These are phyloP conservation scores for Pollicipes pollicipes DNA, from an alignment of 1,140 invertebrate species.

Conservation along the genomic window DNA sequence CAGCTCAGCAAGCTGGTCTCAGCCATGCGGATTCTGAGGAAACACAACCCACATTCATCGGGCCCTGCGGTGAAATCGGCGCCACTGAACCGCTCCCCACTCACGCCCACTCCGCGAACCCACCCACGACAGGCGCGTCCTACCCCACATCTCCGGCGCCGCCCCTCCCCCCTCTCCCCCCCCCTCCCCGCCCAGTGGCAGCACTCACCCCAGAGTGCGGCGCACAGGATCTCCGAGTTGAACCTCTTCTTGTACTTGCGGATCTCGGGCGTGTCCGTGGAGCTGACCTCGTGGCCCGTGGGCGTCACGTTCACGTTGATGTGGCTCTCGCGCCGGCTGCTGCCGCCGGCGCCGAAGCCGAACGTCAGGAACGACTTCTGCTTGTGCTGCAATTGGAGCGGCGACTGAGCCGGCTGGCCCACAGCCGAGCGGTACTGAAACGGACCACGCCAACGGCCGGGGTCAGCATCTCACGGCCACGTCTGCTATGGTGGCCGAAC, in stretches of 20 bases:
- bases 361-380: slow-evolving; percentile 93
- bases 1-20: too few relatives aligned
- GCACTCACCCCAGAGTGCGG: slow-evolving; percentile 80
- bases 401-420: slow-evolving; percentile 37
- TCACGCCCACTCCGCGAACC: too few relatives aligned
- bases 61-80: too few relatives aligned
- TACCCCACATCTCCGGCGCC: too few relatives aligned
- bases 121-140: too few relatives aligned
- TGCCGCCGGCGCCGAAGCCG: slow-evolving; percentile 65
- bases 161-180: too few relatives aligned
- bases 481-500: too few relatives aligned
- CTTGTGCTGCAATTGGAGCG: slow-evolving; percentile 67
- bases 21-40: too few relatives aligned
- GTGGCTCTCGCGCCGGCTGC: slow-evolving; percentile 63
- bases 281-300: slow-evolving; percentile 50
- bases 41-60: too few relatives aligned
- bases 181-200: too few relatives aligned
- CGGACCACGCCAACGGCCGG: slow-evolving; percentile 19
- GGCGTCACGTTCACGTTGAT: slow-evolving; percentile 95
- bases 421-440: slow-evolving; percentile 56
- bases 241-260: slow-evolving; percentile 47
- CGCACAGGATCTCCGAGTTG: slow-evolving; percentile 96
- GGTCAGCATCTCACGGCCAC: too few relatives aligned
- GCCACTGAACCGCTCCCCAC: too few relatives aligned
- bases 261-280: slow-evolving; percentile 90